Conservation (phyloP, 2,113 vertebrate species). For the Cheilinus undulatus region DNA sequence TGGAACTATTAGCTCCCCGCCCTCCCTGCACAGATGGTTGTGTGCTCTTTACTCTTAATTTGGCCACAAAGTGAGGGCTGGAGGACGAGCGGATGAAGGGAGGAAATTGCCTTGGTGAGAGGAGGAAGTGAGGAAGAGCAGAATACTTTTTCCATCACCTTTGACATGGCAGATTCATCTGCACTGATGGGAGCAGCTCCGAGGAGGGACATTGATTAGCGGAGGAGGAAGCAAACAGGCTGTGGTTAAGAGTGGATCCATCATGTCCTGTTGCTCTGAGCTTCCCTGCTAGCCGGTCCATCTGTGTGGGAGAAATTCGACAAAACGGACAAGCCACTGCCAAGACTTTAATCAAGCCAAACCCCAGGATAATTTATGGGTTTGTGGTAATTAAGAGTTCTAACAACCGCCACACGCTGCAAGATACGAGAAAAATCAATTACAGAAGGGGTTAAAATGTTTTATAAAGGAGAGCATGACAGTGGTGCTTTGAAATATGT, state of each 20-base stretch:
- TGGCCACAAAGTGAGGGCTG: slow-evolving; percentile 48
- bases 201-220: slow-evolving; percentile 27
- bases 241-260: slow-evolving; percentile 24
- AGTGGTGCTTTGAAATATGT: too few species aligned
- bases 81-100: slow-evolving; percentile 44
- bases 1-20: slow-evolving; percentile 64
- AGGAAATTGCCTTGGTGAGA: slow-evolving; percentile 13
- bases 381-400: slow-evolving; percentile 12
- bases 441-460: neutral
- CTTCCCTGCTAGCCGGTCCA: slow-evolving; percentile 13
- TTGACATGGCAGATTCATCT: slow-evolving; percentile 38
- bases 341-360: slow-evolving; percentile 5
- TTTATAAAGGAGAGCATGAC: neutral
- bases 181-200: slow-evolving; percentile 9
- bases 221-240: slow-evolving; percentile 13
- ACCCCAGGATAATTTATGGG: neutral
- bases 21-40: slow-evolving; percentile 64
- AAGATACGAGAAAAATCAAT: neutral
- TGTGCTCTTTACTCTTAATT: slow-evolving; percentile 66
- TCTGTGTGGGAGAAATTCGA: slow-evolving; percentile 20
- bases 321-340: neutral
- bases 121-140: slow-evolving; percentile 8
- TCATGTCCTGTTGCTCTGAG: slow-evolving; percentile 15
- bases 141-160: slow-evolving; percentile 20
- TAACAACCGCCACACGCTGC: neutral